A percentile compares a stretch with the other conserved stretches of the same genome.
Evolutionary conservation across 2,113 vertebrate species (phyloP).

Genomic region (Microcebus murinus): DNA sequence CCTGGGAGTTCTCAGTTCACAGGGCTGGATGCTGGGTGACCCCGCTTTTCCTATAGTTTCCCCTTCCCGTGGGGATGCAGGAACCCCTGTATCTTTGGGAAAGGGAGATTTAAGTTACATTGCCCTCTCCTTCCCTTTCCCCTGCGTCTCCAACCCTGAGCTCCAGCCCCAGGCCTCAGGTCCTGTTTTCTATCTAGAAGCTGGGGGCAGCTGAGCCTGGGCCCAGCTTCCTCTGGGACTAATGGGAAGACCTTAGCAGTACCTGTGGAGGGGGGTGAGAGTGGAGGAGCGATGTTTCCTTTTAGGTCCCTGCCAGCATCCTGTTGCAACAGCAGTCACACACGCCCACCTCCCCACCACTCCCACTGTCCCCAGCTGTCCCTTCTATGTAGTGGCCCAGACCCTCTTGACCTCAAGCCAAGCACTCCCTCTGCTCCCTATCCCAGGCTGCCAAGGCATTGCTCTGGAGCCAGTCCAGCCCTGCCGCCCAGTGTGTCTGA

Average conservation of each 20-base stretch:
- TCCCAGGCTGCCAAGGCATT: neutral
- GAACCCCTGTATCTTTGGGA: neutral
- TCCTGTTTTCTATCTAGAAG: neutral
- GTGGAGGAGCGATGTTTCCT: neutral
- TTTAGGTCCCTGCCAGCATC: neutral
- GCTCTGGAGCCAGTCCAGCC: constrained; percentile 19
- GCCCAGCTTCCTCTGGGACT: neutral
- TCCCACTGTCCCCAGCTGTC: neutral
- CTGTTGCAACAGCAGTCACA: neutral
- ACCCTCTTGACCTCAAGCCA: constrained; percentile 15
- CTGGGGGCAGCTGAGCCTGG: neutral
- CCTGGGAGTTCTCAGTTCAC: neutral
- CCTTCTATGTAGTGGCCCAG: neutral
- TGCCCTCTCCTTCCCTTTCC: neutral
- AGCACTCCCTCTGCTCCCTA: neutral
- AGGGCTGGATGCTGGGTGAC: neutral
- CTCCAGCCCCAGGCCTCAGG: neutral
- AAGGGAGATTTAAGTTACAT: neutral
- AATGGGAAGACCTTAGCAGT: neutral
- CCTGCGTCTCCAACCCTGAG: neutral
- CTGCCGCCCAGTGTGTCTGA: constrained; percentile 15
- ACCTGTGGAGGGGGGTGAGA: neutral
- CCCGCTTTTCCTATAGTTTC: neutral
- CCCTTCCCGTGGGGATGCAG: neutral
- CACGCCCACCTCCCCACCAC: too few species aligned